phyloP scores from a whole-genome alignment of 53 echinoderm and acorn worm genomes.

The Henricia sp. region DNA sequence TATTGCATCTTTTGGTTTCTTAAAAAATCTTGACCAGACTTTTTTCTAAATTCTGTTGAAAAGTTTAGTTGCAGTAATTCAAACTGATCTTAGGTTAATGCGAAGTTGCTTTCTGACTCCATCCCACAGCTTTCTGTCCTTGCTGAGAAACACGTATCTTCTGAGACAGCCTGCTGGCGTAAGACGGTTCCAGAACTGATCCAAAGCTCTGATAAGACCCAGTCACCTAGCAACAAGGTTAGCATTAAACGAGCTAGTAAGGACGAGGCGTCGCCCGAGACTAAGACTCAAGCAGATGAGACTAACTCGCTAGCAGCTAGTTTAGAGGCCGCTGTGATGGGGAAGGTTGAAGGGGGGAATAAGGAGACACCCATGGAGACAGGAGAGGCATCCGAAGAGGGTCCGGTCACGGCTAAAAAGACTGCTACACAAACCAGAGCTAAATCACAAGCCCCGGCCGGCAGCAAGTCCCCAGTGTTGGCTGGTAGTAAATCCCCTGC shows the following conservation, averaged over 20 bases:
- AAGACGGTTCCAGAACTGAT: constrained; percentile 66
- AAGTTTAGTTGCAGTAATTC: background rate
- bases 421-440: constrained; percentile 3
- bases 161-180: constrained; percentile 77
- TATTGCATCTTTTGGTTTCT: no score
- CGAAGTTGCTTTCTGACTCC: no score
- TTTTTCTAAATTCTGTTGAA: background rate
- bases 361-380: constrained; percentile 5
- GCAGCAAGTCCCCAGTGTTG: background rate
- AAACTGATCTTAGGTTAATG: no score
- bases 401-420: background rate
- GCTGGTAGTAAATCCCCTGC: background rate
- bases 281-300: background rate
- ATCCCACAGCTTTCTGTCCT: constrained; percentile 88
- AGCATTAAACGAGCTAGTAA: constrained; percentile 61
- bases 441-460: constrained; percentile 15
- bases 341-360: background rate
- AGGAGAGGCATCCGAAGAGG: background rate
- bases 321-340: constrained; percentile 32
- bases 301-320: constrained; percentile 46
- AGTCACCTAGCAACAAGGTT: constrained; percentile 55
- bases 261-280: constrained; percentile 13
- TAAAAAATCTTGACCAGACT: no score
- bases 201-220: constrained; percentile 42
- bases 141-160: constrained; percentile 85